phyloP scores from a whole-genome alignment of 2,113 vertebrate genomes.

The Neoarius graeffei region DNA sequence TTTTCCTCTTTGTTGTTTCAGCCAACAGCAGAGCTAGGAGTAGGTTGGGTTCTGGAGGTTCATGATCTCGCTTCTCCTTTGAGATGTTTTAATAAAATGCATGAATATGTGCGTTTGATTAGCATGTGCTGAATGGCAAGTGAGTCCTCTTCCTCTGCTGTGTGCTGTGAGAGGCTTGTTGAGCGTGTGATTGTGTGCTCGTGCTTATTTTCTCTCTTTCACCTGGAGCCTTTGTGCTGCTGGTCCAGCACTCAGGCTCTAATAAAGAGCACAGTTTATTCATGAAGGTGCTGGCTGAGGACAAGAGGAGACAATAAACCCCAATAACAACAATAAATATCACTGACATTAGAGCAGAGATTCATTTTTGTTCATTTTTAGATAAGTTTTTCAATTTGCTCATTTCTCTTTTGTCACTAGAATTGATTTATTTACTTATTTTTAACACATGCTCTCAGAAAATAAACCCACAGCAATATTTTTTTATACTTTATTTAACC shows the following conservation, averaged over 20 bases:
- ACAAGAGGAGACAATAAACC: constrained; percentile 18
- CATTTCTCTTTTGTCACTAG: not conserved
- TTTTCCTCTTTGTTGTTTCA: constrained; percentile 20
- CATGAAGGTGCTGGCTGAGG: constrained; percentile 16
- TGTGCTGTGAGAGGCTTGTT: constrained; percentile 32
- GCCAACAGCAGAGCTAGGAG: constrained; percentile 2
- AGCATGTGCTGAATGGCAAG: constrained; percentile 31
- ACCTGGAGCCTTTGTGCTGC: constrained; percentile 36
- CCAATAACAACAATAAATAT: constrained; percentile 5
- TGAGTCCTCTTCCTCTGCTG: constrained; percentile 15
- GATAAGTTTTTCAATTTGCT: not conserved
- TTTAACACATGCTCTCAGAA: not conserved
- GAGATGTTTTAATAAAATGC: constrained; percentile 36
- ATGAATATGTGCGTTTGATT: constrained; percentile 39
- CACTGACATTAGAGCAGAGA: not conserved
- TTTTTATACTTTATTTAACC: too few species aligned
- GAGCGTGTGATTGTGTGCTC: not conserved
- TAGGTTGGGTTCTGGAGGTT: not conserved
- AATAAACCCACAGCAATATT: not conserved
- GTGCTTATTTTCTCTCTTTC: constrained; percentile 31
- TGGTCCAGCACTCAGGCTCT: constrained; percentile 6
- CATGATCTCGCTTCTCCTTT: constrained; percentile 32
- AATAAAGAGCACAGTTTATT: constrained; percentile 32
- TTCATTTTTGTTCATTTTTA: not conserved
- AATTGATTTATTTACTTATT: not conserved